Percentiles rank a stretch among this genome's conserved stretches.
phyloP scores from a whole-genome alignment of 37 sponge, comb jelly and placozoan species.

The Chondrilla cf. caribensis region DNA sequence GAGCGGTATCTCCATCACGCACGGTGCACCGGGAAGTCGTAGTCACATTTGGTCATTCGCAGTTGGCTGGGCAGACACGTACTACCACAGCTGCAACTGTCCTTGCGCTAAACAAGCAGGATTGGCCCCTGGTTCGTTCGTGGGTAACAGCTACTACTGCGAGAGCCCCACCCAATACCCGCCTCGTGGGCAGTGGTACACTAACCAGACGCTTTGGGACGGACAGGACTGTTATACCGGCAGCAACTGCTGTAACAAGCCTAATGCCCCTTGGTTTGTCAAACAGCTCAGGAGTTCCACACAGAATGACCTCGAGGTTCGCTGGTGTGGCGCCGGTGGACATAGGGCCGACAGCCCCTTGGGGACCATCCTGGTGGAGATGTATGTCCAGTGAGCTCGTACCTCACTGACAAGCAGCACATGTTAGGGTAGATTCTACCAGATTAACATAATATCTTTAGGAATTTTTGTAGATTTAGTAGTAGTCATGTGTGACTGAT shows the following conservation, averaged over 20 bases:
- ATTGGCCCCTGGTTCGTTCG: background rate
- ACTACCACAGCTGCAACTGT: slow-evolving; percentile 9
- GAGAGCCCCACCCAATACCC: background rate
- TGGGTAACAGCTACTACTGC: slow-evolving; percentile 3
- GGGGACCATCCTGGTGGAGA: too few species aligned
- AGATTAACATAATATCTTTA: too few species aligned
- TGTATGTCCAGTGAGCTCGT: too few species aligned
- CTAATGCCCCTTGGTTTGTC: background rate
- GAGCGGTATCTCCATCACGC: background rate
- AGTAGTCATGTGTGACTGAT: too few species aligned
- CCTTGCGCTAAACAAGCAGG: background rate
- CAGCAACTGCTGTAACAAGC: background rate
- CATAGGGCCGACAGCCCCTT: too few species aligned
- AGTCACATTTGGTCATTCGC: slow-evolving; percentile 18
- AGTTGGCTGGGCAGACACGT: background rate
- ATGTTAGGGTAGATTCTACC: too few species aligned
- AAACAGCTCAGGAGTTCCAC: background rate
- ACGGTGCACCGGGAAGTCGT: background rate
- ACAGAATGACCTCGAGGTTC: background rate
- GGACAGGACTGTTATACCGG: background rate
- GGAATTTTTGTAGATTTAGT: too few species aligned
- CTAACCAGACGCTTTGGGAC: slow-evolving; percentile 2
- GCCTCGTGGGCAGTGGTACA: background rate
- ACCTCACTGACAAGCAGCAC: too few species aligned
- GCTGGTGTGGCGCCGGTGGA: background rate